Conservation (phyloP, 2,888 invertebrate species). For the Subacronicta megacephala region DNA sequence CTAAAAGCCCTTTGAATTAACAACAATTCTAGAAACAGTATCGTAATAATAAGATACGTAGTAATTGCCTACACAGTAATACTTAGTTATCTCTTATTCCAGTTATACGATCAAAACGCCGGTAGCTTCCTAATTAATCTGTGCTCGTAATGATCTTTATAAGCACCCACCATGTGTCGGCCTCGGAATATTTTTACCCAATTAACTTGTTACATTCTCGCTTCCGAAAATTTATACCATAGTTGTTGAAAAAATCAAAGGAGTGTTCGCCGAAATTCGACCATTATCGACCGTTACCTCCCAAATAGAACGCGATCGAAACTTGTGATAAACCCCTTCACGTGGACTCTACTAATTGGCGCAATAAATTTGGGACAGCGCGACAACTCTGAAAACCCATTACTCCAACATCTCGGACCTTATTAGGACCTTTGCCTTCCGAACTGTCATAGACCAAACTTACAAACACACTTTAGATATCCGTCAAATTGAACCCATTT, state of each 20-base stretch:
- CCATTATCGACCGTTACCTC: conserved; percentile 87
- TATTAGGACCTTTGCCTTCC: conserved; percentile 71
- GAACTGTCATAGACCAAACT: conserved; percentile 69
- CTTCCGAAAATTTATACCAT: conserved; percentile 83
- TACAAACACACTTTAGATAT: conserved; percentile 67
- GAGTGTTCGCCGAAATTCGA: conserved; percentile 82
- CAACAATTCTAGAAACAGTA: conserved; percentile 53
- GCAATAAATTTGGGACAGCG: conserved; percentile 85
- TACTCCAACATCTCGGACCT: conserved; percentile 70
- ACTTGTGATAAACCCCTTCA: conserved; percentile 82
- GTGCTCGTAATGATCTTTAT: conserved; percentile 72
- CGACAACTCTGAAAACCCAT: conserved; percentile 77
- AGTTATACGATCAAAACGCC: conserved; percentile 68
- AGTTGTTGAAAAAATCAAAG: conserved; percentile 73
- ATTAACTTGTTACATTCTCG: conserved; percentile 89
- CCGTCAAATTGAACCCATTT: conserved; percentile 68
- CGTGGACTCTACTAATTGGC: conserved; percentile 87
- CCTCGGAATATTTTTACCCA: conserved; percentile 82
- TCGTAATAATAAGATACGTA: conserved; percentile 51
- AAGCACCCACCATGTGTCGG: conserved; percentile 75
- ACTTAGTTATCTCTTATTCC: conserved; percentile 66
- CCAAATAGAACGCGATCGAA: conserved; percentile 86
- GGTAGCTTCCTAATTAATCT: conserved; percentile 81
- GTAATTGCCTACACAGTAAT: conserved; percentile 59
- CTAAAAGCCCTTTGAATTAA: conserved; percentile 41